Evolutionary conservation across 1,140 invertebrate genomes (phyloP), one percentile per base, ranked within the genome.

Genomic region (Aethina tumida): DNA sequence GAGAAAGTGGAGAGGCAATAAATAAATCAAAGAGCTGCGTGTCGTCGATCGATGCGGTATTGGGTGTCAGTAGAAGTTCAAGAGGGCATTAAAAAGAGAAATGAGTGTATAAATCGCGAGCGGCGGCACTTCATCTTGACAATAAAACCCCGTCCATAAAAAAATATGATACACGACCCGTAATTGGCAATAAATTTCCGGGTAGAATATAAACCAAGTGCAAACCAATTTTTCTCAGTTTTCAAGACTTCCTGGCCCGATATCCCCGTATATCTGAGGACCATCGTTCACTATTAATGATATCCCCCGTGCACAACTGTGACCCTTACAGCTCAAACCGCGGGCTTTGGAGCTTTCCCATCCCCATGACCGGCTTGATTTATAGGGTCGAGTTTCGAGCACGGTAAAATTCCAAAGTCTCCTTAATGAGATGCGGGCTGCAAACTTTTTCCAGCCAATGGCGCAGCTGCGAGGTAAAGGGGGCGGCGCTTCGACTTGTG

Each of bases 341-440:
- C 29, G 24, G 35, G 36, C 29, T 38, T 48, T 40, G 33, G 32
- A 28, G 34, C 33, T 28, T 35, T 31, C 37, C 43, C 43, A 40
- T 37, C 17, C 39, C 50, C 36, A 26, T n/a, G 44, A 30, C 47
- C 41, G 16, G 41, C 45, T 42, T 56, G 55, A 59, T 59, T 59
- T 59, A 59, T 60, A 52, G 43, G 55, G 54, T 38, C 48, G 54
- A 55, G 41, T 47, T 56, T 55, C 54, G 50, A 40, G 43, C 45
- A 39, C 46, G 42, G 43, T 53, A 60, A 58, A 60, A 60, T 50
- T 56, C 53, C 48, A 52, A 56, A 52, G 55, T 47, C 51, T 58
- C 55, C 55, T 57, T 59, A 60, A 60, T 58, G 58, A 59, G 53
- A 57, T 59, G 58, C 50, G 42, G 54, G 49, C 47, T 47, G 48